phyloP scores from a whole-genome alignment of 2,113 vertebrate species.

The Cyanistes caeruleus region DNA sequence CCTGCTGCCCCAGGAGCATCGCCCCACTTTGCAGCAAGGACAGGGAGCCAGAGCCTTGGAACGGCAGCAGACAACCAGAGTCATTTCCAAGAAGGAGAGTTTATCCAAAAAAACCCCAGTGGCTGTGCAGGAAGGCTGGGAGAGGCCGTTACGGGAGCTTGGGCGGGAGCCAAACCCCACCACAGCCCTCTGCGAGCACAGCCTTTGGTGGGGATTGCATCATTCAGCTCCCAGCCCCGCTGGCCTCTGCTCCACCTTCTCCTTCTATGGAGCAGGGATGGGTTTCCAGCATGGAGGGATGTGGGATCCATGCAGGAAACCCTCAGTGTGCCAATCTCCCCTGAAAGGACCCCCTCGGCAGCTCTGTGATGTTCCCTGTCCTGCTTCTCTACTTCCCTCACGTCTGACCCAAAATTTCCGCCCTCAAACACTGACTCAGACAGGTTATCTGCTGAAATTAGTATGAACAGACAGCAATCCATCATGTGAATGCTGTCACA shows the following conservation, averaged over 20 bases:
- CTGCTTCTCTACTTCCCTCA: neutral
- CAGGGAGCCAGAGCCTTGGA: neutral
- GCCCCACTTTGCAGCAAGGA: neutral
- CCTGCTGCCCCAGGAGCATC: neutral
- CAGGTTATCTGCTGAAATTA: neutral
- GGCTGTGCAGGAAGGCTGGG: neutral
- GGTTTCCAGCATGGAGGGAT: neutral
- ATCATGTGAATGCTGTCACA: neutral
- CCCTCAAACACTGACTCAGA: neutral
- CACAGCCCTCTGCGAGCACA: neutral
- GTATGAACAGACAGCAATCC: neutral
- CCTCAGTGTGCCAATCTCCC: fast-evolving
- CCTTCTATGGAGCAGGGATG: neutral
- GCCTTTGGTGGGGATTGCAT: neutral
- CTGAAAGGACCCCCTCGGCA: fast-evolving
- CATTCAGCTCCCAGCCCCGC: neutral
- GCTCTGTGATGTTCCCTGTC: neutral
- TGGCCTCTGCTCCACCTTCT: neutral
- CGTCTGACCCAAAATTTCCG: neutral
- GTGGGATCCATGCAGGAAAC: neutral
- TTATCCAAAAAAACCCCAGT: neutral
- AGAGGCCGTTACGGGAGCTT: neutral
- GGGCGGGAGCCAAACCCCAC: conserved; percentile 8
- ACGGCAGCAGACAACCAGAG: neutral
- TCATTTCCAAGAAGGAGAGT: neutral